Conservation (phyloP, 2,113 vertebrate genomes). For the Axis porcinus region DNA sequence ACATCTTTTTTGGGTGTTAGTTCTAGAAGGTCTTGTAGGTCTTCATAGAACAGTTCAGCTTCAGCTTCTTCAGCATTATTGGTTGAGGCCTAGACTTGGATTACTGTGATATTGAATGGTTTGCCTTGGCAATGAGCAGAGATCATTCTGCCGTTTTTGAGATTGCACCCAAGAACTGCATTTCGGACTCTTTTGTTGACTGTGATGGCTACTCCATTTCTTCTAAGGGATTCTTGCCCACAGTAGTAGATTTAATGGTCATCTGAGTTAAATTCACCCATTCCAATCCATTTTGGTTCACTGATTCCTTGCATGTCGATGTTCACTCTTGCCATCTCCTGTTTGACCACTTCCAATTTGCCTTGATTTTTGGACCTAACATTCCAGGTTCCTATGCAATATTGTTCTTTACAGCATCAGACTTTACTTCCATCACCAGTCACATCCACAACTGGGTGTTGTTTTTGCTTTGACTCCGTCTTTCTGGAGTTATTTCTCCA, state of each 20-base stretch:
- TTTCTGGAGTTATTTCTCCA: not conserved
- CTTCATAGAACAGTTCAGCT: not conserved
- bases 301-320: not conserved
- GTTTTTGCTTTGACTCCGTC: not conserved
- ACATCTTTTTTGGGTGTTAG: not conserved
- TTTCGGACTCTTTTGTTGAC: not conserved
- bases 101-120: not conserved
- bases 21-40: not conserved
- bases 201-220: not conserved
- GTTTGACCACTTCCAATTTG: not conserved
- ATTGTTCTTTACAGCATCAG: not conserved
- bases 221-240: not conserved
- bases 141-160: not conserved
- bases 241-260: not conserved
- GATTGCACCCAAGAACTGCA: not conserved
- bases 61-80: not conserved
- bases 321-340: not conserved
- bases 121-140: not conserved
- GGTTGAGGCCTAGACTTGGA: not conserved
- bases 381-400: not conserved
- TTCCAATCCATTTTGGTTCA: not conserved
- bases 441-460: not conserved
- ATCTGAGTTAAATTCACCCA: not conserved
- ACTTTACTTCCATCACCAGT: not conserved
- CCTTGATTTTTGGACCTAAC: not conserved